Base-by-base conservation (phyloP, 2,113 vertebrate genomes). In the Ploceus nigricollis region DNA sequence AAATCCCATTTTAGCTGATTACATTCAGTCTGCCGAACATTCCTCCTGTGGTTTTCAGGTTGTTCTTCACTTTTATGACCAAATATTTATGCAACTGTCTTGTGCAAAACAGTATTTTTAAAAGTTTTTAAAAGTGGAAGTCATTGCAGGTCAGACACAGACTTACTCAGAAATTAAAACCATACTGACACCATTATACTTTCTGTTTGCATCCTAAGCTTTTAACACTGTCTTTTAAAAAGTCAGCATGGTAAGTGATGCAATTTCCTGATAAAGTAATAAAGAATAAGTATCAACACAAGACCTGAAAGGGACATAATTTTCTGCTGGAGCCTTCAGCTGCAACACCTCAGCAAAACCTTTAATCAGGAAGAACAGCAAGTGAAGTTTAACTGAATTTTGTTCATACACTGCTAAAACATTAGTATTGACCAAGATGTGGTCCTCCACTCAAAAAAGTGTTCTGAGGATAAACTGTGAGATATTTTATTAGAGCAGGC, bases 1-100 rank as follows among this genome's bases (percentile, higher is more conserved):
- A 93, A 87, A 65, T 70, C 71, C 50, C 88, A 92, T 58, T 95
- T 94, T 72, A 87, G 37, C 30, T 94, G 85, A 84, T 93, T 76
- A 37, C 54, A 57, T 51, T 75, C 78, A 75, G 37, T 44, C 84
- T 85, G 51, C 69, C 48, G 57, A 79, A 82, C 35, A 16, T 28
- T 24, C 13, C 15, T 16, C 53, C 65, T 28, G 48, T 45, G 82
- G 48, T 84, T 83, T 71, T 57, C 65, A 76, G 48, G 51, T 63
- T 87, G 77, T 53, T 92, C 69, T 82, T 68, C 75, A 57, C 66
- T 90, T 87, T 80, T 69, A 39, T 58, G 47, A 8, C 31, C 24
- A 25, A 84, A 92, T 79, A 96, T 94, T 92, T 92, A 94, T 79
- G 30, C 24, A 73, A 37, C 45, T 61, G 31, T 13, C 54, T 50